Base-by-base conservation (phyloP, 2,113 vertebrate genomes). In the Misgurnus mizolepis region DNA sequence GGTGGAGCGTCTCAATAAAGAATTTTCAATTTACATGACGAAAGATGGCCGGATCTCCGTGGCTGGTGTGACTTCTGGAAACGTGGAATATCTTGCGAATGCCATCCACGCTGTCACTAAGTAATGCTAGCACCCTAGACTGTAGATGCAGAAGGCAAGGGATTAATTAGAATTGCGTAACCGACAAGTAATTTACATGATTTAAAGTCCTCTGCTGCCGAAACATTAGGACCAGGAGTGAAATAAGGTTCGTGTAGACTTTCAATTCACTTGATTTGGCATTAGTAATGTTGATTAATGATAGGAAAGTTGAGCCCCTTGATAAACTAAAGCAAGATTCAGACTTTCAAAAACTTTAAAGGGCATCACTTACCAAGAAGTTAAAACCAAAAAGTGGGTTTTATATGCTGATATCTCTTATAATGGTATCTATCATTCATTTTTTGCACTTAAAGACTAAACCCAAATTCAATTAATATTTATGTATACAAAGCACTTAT, bases 1-100 rank as follows among this genome's bases (percentile, higher is more conserved):
- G 98, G 97, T 99, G 76, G 97, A 96, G 55, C 93, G 94, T 47
- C 90, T 99, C 81, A 96, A 78, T 40, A 98, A 98, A 81, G 97
- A 99, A 75, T 98, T 95, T 90, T 99, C 98, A 0, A 86, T 99
- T 85, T 98, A 99, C 87, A 96, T 99, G 98, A 99, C 98, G 27
- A 99, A 99, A 86, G 97, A 99, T 8, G 98, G 98, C 39, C 95
- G 97, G 43, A 98, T 99, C 88, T 99, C 98, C 7, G 90, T 99
- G 86, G 98, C 98, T 0, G 98, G 97, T 1, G 95, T 99, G 68
- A 89, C 96, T 0, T 98, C 98, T 0, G 91, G 93, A 80, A 99
- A 98, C 0, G 96, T 98, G 18, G 95, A 88, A 55, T 98, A 98
- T 89, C 92, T 99, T 83, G 96, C 97, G 67, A 93, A 96, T 0